These are phyloP conservation scores for Tiaroga cobitis DNA, from an alignment of 2,797 vertebrate genomes.

Conservation along the genomic window DNA sequence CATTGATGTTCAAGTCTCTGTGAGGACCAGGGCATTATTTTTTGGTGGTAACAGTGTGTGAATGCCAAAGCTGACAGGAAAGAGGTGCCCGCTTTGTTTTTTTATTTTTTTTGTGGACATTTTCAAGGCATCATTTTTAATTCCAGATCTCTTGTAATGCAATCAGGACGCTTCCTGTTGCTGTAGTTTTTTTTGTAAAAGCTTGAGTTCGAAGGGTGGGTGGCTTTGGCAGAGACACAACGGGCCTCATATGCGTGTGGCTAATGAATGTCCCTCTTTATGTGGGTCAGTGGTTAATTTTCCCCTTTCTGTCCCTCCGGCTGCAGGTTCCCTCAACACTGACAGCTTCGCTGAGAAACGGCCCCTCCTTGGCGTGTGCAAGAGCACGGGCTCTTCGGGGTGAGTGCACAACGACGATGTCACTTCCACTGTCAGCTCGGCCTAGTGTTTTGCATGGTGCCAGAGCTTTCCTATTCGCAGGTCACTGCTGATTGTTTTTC, in stretches of 20 bases:
- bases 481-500: constrained; percentile 17
- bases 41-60: constrained; percentile 49
- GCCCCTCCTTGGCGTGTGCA: constrained; percentile 95
- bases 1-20: constrained; percentile 61
- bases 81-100: constrained; percentile 49
- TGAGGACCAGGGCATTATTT: constrained; percentile 53
- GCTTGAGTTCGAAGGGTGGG: constrained; percentile 55
- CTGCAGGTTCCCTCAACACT: constrained; percentile 85
- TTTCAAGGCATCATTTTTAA: constrained; percentile 68
- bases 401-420: constrained; percentile 76
- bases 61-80: constrained; percentile 61
- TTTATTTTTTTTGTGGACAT: constrained; percentile 49
- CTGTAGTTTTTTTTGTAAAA: constrained; percentile 61
- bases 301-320: constrained; percentile 54
- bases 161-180: constrained; percentile 77
- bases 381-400: constrained; percentile 96
- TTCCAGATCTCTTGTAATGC: constrained; percentile 75
- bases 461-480: constrained; percentile 13
- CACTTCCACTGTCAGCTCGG: constrained; percentile 51
- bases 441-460: constrained; percentile 9
- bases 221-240: constrained; percentile 63
- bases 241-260: constrained; percentile 65
- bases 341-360: constrained; percentile 95
- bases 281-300: constrained; percentile 63
- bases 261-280: constrained; percentile 74